These are phyloP conservation scores for Littorina saxatilis DNA, from an alignment of 1,140 invertebrate species.

Conservation along the genomic window DNA sequence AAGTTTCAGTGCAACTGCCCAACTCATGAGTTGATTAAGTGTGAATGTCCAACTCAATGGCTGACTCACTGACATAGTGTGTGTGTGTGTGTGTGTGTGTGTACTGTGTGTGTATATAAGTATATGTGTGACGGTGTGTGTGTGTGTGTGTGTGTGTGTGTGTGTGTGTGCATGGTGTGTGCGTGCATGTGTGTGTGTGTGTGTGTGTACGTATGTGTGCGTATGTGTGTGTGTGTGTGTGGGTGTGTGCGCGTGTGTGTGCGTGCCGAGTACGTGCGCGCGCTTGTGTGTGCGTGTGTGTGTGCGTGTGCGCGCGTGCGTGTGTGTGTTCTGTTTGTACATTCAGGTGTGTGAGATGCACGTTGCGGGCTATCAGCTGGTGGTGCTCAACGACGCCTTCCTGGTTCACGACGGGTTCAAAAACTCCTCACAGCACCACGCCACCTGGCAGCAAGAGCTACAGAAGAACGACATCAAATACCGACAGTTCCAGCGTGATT, in stretches of 20 bases:
- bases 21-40: neutral
- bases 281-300: neutral
- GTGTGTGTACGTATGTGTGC: constrained; percentile 6
- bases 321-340: neutral
- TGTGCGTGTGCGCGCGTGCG: neutral
- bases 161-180: neutral
- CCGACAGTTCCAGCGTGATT: no score
- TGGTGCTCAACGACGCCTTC: no score
- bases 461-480: no score
- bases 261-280: neutral
- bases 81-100: no score
- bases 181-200: constrained; percentile 7
- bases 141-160: neutral
- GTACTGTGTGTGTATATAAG: no score
- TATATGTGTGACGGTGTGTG: neutral
- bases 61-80: neutral
- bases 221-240: neutral
- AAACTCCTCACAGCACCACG: no score
- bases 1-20: neutral
- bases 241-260: constrained; percentile 3
- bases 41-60: neutral
- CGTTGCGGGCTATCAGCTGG: no score
- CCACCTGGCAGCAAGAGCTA: no score
- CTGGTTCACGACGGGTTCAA: no score
- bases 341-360: neutral